Evolutionary conservation across 1,140 invertebrate genomes (phyloP).

Genomic region (Diachasma alloeum): DNA sequence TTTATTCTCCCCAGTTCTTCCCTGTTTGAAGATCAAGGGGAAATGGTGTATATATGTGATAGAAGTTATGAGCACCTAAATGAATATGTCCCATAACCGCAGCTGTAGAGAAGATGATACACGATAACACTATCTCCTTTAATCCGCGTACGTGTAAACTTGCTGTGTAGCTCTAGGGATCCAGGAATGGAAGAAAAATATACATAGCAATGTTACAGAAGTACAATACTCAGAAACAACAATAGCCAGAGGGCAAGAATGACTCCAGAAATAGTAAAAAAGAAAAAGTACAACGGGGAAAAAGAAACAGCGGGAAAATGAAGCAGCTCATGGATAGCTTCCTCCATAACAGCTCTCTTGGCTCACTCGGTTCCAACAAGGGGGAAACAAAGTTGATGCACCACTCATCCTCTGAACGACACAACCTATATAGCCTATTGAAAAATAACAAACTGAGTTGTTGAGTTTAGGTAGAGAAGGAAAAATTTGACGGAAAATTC

Average conservation of each 20-base stretch:
- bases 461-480: neutral
- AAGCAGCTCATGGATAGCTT: constrained; percentile 18
- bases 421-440: neutral
- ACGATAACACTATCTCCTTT: neutral
- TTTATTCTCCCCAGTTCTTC: too few species aligned
- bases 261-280: neutral
- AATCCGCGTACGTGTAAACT: constrained; percentile 12
- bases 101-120: neutral
- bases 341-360: constrained; percentile 18
- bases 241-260: neutral
- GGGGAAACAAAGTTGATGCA: neutral
- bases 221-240: neutral
- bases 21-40: too few species aligned
- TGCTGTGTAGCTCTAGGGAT: neutral
- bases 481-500: neutral
- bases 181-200: neutral
- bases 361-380: neutral
- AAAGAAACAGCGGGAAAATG: neutral
- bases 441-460: neutral
- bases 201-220: neutral
- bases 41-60: too few species aligned
- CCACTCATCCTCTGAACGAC: neutral
- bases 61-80: neutral
- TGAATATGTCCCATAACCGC: neutral
- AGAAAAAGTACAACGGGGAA: constrained; percentile 17